phyloP scores from a whole-genome alignment of 2,797 vertebrate species.

The Syncerus caffer region DNA sequence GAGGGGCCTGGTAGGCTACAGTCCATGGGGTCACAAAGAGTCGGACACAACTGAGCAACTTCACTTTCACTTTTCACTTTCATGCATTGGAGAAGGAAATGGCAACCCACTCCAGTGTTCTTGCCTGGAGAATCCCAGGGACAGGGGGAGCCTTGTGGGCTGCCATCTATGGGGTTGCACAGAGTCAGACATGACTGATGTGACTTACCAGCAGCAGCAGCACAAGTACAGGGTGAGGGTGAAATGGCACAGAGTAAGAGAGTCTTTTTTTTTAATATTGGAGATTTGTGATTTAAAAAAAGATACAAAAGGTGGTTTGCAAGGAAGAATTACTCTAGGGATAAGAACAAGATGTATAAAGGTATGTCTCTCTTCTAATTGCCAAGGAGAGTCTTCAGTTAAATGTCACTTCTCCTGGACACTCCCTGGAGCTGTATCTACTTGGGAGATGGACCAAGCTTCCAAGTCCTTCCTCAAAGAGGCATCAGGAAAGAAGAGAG shows the following conservation, averaged over 20 bases:
- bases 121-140: too few relatives aligned
- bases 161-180: too few relatives aligned
- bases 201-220: too few relatives aligned
- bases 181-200: too few relatives aligned
- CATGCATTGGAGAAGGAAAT: too few relatives aligned
- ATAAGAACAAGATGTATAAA: not conserved
- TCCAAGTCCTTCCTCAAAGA: not conserved
- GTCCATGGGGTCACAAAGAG: too few relatives aligned
- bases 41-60: fast-evolving
- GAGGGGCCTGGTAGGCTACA: too few relatives aligned
- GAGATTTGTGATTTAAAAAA: not conserved
- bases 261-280: not conserved
- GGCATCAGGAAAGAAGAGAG: not conserved
- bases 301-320: not conserved
- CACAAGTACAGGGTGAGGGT: not conserved
- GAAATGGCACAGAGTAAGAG: not conserved
- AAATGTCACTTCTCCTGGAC: not conserved
- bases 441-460: not conserved
- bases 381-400: not conserved
- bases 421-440: not conserved
- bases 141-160: too few relatives aligned
- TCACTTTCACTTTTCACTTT: too few relatives aligned
- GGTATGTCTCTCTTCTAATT: not conserved
- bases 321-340: not conserved
- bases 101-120: too few relatives aligned